Evolutionary conservation across 2,888 invertebrate genomes (phyloP), one percentile per base, ranked within the genome.

Genomic region (Tipula confusa): DNA sequence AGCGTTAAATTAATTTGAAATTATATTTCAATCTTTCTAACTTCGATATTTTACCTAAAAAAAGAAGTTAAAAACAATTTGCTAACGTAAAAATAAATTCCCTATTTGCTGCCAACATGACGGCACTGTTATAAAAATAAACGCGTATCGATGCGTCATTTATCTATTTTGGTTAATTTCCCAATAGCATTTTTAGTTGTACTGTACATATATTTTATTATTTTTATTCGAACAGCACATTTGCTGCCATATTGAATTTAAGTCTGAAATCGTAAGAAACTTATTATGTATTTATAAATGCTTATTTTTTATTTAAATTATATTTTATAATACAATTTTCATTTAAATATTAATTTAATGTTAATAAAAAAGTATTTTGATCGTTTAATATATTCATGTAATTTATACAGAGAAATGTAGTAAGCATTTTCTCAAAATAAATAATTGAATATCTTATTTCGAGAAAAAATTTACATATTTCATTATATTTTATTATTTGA

Each of bases 201-300:
- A 64, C 64, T 64, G 24, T 64, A n/a, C n/a, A n/a, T n/a, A 64
- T 38, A 13, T 31, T 31, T 31, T 31, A 31, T 43, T 38, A 38
- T 38, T 38, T 5, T 2, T n/a, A 43, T 64, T 64, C 64, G 64
- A 64, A 64, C 24, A 64, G 64, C 64, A 64, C 64, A 64, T 64
- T 64, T 24, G 64, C 80, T 15, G 80, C 80, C 80, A 80, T 80
- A 80, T 80, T 80, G 29, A 80, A 80, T 80, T 80, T 31, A 80
- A 29, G 80, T 80, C 29, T 80, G 64, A 80, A 80, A 80, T 80
- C 29, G 80, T 80, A 80, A 80, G 80, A 80, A 80, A 15, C 31
- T 80, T 64, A 64, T 64, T 64, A 64, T 64, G 64, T 64, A 64
- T 64, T 64, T 64, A 64, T 64, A 24, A 24, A 64, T 24, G 24